Conservation (phyloP, 2,797 vertebrate species). For the Trichosurus vulpecula region DNA sequence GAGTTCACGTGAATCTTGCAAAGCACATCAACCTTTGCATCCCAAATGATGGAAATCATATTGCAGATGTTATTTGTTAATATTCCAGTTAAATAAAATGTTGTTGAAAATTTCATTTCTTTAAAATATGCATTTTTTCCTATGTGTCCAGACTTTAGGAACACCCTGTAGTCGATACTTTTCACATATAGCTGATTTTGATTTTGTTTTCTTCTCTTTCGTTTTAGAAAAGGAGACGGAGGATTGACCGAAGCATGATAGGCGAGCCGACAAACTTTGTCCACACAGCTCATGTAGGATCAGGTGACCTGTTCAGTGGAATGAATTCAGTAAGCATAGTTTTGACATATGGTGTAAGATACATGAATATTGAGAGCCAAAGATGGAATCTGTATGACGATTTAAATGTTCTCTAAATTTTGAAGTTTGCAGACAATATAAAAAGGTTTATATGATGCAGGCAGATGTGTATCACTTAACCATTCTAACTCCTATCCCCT, state of each 20-base stretch:
- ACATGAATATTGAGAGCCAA: background rate
- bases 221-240: slow-evolving; percentile 88
- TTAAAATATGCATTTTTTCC: too few relatives aligned
- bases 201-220: slow-evolving; percentile 31
- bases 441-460: background rate
- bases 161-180: slow-evolving; percentile 33
- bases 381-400: too few relatives aligned
- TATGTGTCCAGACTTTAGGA: too few relatives aligned
- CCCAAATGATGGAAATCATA: too few relatives aligned
- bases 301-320: slow-evolving; percentile 91
- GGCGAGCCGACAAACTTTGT: slow-evolving; percentile 92
- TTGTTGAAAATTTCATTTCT: too few relatives aligned
- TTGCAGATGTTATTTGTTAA: too few relatives aligned
- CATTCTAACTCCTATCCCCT: background rate
- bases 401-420: background rate
- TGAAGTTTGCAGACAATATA: background rate
- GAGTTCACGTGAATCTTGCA: too few relatives aligned
- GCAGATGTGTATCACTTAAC: background rate
- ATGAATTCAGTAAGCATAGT: slow-evolving; percentile 89
- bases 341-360: background rate
- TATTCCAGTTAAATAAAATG: too few relatives aligned
- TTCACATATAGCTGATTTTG: slow-evolving; percentile 12
- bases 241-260: slow-evolving; percentile 92
- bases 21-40: too few relatives aligned
- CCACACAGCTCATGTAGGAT: slow-evolving; percentile 91